Evolutionary conservation across 2,113 vertebrate genomes (phyloP).

Genomic region (Acrocephalus kingi): DNA sequence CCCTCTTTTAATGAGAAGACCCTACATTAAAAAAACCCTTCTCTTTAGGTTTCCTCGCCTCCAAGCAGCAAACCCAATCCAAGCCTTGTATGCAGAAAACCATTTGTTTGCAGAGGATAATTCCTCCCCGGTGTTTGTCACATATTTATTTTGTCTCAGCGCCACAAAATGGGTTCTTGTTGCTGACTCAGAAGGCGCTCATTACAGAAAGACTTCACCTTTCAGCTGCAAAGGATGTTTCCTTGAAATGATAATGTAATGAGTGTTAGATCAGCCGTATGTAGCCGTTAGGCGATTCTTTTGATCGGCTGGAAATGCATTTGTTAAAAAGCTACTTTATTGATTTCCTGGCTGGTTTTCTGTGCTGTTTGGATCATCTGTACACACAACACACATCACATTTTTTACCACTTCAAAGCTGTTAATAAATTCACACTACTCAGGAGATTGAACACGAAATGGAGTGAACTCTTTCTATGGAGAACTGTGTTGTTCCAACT

Average conservation of each 20-base stretch:
- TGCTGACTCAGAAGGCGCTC: slow-evolving; percentile 61
- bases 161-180: not conserved
- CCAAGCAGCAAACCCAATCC: not conserved
- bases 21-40: not conserved
- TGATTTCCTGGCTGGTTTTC: slow-evolving; percentile 71
- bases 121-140: not conserved
- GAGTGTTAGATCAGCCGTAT: slow-evolving; percentile 56
- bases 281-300: slow-evolving; percentile 66
- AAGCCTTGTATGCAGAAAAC: not conserved
- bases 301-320: slow-evolving; percentile 70
- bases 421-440: slow-evolving; percentile 56
- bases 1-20: not conserved
- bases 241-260: slow-evolving; percentile 67
- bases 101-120: slow-evolving; percentile 27
- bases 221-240: slow-evolving; percentile 57
- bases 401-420: slow-evolving; percentile 71
- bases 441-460: slow-evolving; percentile 29
- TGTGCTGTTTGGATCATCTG: slow-evolving; percentile 61
- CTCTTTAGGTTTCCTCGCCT: not conserved
- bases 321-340: slow-evolving; percentile 73
- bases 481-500: slow-evolving; percentile 39
- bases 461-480: not conserved
- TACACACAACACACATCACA: slow-evolving; percentile 4
- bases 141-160: slow-evolving; percentile 53
- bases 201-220: slow-evolving; percentile 65